Base-by-base conservation (phyloP, 2,113 vertebrate genomes). In the Conger conger region DNA sequence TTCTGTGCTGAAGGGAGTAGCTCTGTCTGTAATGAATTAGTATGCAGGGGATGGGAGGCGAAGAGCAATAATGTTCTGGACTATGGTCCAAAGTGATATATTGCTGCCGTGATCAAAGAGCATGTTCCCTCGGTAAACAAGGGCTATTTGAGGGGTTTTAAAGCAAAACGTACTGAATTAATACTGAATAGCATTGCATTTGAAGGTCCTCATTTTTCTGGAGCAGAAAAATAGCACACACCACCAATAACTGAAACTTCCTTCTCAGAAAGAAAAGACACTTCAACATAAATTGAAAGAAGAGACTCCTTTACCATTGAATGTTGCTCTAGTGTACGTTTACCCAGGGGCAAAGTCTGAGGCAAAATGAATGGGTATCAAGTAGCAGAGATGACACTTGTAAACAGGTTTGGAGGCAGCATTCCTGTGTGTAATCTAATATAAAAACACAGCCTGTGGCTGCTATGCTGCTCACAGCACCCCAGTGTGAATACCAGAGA, bases 341-440 rank as follows among this genome's bases (percentile, higher is more conserved):
- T 63, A 5, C 8, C 57, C 57, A 63, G 57, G 20, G 57, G 57
- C 18, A 63, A 18, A 20, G 23, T 63, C 57, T 63, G 57, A 63
- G 57, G 20, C 23, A 63, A 63, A 73, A 73, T 30, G 68, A 11
- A 73, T 33, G 68, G 68, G 13, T 33, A 73, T 73, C n/a, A 73
- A 23, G 54, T 23, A 50, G 13, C 30, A 1, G 16, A 37, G 36
- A n/a, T 76, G 53, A 23, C 36, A 16, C 30, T 40, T 40, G 38
- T n/a, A 38, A 36, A 80, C 53, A 63, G 77, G 54, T 33, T 7
- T 18, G 78, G 54, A 27, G 30, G 63, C 20, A 80, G 54, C 78
- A 85, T 85, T 85, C 78, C 83, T 42, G 23, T 9, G 23, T 38
- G 54, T 68, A 42, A 80, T 85, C 53, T 80, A 80, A 85, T 80